phyloP scores from a whole-genome alignment of 1,140 invertebrate species.

The Episyrphus balteatus region DNA sequence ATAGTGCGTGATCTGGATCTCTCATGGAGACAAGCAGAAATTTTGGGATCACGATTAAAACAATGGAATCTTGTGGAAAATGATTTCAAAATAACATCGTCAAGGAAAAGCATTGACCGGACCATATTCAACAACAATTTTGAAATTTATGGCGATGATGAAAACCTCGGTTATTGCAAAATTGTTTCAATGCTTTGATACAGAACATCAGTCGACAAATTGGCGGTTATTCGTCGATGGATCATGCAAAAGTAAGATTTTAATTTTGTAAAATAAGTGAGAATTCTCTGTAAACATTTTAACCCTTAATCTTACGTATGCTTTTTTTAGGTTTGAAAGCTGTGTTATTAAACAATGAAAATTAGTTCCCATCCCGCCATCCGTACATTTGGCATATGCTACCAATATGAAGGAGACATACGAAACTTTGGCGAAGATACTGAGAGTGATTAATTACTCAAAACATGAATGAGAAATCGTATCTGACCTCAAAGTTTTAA shows the following conservation, averaged over 20 bases:
- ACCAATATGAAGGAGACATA: background rate
- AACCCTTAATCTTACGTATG: background rate
- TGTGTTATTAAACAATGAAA: background rate
- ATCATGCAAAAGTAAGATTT: background rate
- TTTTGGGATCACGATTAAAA: background rate
- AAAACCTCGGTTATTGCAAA: background rate
- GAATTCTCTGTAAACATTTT: background rate
- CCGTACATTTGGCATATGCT: background rate
- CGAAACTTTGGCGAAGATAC: background rate
- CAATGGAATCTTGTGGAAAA: background rate
- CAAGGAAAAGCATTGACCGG: background rate
- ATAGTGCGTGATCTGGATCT: background rate
- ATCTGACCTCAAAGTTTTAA: background rate
- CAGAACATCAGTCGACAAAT: background rate
- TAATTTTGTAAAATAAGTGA: background rate
- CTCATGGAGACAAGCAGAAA: background rate
- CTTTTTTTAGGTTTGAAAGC: background rate
- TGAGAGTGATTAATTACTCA: background rate
- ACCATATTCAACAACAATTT: background rate
- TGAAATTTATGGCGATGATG: background rate
- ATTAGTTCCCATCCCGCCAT: background rate
- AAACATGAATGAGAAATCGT: background rate
- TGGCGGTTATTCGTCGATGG: background rate
- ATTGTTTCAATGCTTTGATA: background rate
- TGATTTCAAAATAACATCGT: background rate